Base-by-base conservation (phyloP, 2,797 vertebrate genomes). In the Microhierax caerulescens region DNA sequence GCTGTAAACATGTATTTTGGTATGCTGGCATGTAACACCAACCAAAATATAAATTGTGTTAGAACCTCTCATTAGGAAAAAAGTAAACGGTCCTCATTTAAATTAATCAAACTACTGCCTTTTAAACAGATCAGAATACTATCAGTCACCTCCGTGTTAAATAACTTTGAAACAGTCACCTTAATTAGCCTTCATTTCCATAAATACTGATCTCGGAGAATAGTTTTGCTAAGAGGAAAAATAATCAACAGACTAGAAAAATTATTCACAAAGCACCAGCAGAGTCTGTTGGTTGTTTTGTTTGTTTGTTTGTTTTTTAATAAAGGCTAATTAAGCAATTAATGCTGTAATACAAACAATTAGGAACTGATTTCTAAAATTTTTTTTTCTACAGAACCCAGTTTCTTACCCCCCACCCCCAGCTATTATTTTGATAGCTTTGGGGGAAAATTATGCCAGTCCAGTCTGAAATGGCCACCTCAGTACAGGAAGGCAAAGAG, bases 321-420 rank as follows among this genome's bases (percentile, higher is more conserved):
- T 95, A 97, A 96, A 97, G 95, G 79, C 80, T 97, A 97, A 93
- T 90, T 74, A 95, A 95, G 63, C 51, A 93, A 87, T 94, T 95
- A 95, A 93, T 93, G 69, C 72, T 95, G 63, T 94, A 96, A 95
- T 68, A 86, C 90, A 96, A 78, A 74, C 70, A 92, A 81, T 94
- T 93, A 94, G 39, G 88, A 90, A 92, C 79, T 96, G 85, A 70
- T 83, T 89, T 95, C 69, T 85, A 84, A 78, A 94, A 23, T 2
- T 23, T 69, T 73, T 70, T 70, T 93, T 90, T 85, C 95, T 93
- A 91, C 84, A 91, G 76, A 96, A 60, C 81, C 21, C 54, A 21
- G 32, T 95, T 96, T 91, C 70, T 91, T 56, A 86, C 25, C 48
- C 65, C 85, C 86, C 70, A 28, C 39, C 39, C 39, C 39, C 67